phyloP scores from a whole-genome alignment of 1,140 invertebrate species.

The Drosophila seguyi region DNA sequence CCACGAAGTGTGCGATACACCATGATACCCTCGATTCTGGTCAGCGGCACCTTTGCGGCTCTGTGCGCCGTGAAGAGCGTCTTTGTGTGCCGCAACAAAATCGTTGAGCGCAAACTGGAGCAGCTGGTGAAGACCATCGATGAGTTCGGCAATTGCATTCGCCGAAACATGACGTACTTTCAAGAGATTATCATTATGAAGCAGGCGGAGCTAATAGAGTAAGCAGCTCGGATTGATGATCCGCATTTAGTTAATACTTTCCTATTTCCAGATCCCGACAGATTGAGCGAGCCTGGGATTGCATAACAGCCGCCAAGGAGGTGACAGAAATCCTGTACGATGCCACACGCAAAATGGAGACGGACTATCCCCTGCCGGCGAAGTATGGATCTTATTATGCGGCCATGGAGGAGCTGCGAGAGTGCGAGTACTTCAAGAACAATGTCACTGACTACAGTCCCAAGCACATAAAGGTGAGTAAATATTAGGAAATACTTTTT shows the following conservation, averaged over 20 bases:
- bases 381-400: constrained; percentile 72
- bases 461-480: constrained; percentile 79
- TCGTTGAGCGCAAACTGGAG: constrained; percentile 75
- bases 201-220: constrained; percentile 80
- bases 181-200: constrained; percentile 85
- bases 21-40: constrained; percentile 56
- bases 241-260: background rate
- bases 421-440: constrained; percentile 84
- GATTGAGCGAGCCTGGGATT: constrained; percentile 83
- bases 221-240: background rate
- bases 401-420: constrained; percentile 81
- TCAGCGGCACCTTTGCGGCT: constrained; percentile 67
- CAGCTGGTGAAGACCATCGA: constrained; percentile 78
- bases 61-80: constrained; percentile 72
- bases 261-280: constrained; percentile 69
- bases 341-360: constrained; percentile 78
- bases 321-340: constrained; percentile 82
- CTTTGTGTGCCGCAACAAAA: constrained; percentile 80
- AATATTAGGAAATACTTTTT: background rate
- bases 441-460: constrained; percentile 83
- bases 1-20: constrained; percentile 62
- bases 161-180: constrained; percentile 84
- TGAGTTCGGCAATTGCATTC: constrained; percentile 83
- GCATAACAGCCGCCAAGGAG: constrained; percentile 81
- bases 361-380: constrained; percentile 69